Evolutionary conservation across 2,888 invertebrate genomes (phyloP).

Genomic region (Sminthurides aquaticus): DNA sequence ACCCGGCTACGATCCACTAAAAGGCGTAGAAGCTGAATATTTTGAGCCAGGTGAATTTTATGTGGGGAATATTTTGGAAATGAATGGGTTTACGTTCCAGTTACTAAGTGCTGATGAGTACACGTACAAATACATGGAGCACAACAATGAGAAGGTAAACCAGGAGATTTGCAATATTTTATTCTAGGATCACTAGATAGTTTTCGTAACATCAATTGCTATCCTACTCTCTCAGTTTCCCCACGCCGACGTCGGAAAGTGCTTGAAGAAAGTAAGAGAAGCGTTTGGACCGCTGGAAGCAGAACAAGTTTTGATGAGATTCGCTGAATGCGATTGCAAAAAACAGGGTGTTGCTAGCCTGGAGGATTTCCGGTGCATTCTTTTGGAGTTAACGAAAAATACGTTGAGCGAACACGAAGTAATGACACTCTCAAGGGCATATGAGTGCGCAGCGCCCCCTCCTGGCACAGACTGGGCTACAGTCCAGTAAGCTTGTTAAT

Average conservation of each 20-base stretch:
- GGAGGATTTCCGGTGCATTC: conserved; percentile 29
- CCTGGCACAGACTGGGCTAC: conserved; percentile 40
- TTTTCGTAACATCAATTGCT: conserved; percentile 7
- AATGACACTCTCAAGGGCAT: conserved; percentile 64
- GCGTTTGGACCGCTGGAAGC: conserved; percentile 64
- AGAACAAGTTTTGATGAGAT: conserved; percentile 65
- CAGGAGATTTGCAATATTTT: not conserved
- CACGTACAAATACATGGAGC: conserved; percentile 78
- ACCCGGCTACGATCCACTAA: conserved; percentile 63
- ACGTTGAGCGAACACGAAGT: conserved; percentile 69
- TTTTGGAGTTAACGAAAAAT: conserved; percentile 38
- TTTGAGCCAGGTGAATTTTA: conserved; percentile 75
- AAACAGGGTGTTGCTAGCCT: conserved; percentile 37
- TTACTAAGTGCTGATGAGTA: conserved; percentile 78
- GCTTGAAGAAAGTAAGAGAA: conserved; percentile 66
- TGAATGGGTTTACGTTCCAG: conserved; percentile 71
- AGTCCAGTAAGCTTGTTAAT: conserved; percentile 32
- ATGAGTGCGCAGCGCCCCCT: conserved; percentile 53
- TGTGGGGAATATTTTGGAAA: conserved; percentile 68
- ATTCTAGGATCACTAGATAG: too few species aligned
- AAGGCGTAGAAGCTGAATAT: conserved; percentile 63
- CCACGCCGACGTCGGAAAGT: conserved; percentile 62
- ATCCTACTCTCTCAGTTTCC: conserved; percentile 53
- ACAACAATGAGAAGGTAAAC: conserved; percentile 61
- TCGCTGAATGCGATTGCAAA: conserved; percentile 45